Evolutionary conservation across 2,113 vertebrate genomes (phyloP).

Genomic region (Catagonus wagneri): DNA sequence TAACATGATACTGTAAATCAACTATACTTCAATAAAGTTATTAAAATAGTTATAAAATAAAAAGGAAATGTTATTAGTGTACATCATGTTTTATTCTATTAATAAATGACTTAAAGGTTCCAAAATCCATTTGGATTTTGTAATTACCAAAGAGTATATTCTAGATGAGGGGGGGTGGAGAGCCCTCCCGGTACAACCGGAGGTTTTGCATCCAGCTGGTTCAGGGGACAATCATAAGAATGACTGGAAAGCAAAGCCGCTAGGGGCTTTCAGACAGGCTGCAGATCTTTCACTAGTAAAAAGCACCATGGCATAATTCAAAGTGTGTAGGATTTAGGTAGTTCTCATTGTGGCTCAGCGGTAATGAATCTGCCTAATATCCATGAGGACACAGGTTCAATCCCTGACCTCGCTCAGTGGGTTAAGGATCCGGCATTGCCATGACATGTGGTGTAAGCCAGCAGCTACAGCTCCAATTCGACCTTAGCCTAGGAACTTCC

Average conservation of each 20-base stretch:
- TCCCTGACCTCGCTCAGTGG: too few relatives aligned
- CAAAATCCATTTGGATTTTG: background rate
- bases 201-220: background rate
- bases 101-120: background rate
- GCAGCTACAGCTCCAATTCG: too few relatives aligned
- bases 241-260: background rate
- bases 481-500: too few relatives aligned
- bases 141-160: constrained; percentile 1
- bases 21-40: too few relatives aligned
- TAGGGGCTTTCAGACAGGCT: background rate
- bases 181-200: background rate
- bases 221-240: background rate
- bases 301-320: background rate
- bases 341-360: too few relatives aligned
- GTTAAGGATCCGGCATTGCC: too few relatives aligned
- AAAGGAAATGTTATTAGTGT: background rate
- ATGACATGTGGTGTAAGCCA: too few relatives aligned
- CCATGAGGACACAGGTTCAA: too few relatives aligned
- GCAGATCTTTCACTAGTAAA: background rate
- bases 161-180: background rate
- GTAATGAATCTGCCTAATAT: too few relatives aligned
- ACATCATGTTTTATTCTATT: background rate
- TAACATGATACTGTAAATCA: too few relatives aligned
- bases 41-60: background rate
- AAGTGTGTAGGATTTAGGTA: background rate